Evolutionary conservation across 2,888 invertebrate species (phyloP), one percentile per base, ranked within the genome.

Genomic region (Cordilura impudica): DNA sequence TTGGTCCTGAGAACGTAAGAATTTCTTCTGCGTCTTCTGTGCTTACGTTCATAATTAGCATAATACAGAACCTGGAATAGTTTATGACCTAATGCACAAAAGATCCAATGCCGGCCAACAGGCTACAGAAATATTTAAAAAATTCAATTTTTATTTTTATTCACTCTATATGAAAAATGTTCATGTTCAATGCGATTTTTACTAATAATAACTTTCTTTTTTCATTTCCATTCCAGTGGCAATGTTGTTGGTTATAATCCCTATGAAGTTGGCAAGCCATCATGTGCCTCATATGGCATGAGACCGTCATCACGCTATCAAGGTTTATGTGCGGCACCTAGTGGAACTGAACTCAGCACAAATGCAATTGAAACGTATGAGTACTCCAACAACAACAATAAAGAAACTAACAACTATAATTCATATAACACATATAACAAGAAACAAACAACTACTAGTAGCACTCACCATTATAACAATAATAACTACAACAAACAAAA

Each of bases 201-300:
- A n/a, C n/a, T n/a, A n/a, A n/a, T n/a, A n/a, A n/a, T 26, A 19
- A 23, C 19, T 45, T 29, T 45, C 39, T 43, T 65, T 65, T 39
- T 1, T 23, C 12, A 10, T 29, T 18, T 31, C 8, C 8, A 3
- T 73, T 86, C 45, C 86, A 94, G 94, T 81, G 96, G 96, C 81
- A 96, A 96, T 86, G 93, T 95, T 65, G 91, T 94, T 81, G 95
- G 95, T 81, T 92, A 92, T 85, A 92, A 92, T 81, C 95, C 96
- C 10, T 96, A 96, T 88, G 92, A 93, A 87, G 93, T 93, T 84
- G 96, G 96, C 61, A 91, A 91, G 81, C 95, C 95, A 18, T 92
- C 94, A 56, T 96, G 96, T 90, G 91, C 91, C 82, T 91, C 90
- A 82, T 93, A 92, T 85, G 95, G 95, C 81, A 92, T 95, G 88